These are phyloP conservation scores for Gavialis gangeticus DNA, from an alignment of 2,113 vertebrate species.

Conservation along the genomic window DNA sequence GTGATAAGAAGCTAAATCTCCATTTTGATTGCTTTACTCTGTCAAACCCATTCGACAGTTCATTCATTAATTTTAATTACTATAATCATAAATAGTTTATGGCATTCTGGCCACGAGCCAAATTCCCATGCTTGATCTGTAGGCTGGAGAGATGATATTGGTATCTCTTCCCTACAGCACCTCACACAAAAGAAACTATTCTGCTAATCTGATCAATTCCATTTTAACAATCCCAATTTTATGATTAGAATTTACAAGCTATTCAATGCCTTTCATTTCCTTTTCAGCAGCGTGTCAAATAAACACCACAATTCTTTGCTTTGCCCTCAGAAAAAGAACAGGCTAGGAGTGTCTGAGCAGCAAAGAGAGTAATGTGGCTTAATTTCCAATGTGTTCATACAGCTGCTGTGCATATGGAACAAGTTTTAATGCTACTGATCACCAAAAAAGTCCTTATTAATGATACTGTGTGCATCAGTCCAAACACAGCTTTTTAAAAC, in stretches of 20 bases:
- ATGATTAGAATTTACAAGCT: neutral
- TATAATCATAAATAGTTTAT: conserved; percentile 38
- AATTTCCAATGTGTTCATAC: neutral
- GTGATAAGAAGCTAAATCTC: conserved; percentile 44
- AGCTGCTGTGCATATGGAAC: neutral
- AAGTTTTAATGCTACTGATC: neutral
- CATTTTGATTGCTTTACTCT: conserved; percentile 45
- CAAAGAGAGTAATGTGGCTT: neutral
- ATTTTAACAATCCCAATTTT: neutral
- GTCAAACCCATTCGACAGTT: conserved; percentile 31
- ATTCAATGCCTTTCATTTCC: neutral
- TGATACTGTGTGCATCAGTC: neutral
- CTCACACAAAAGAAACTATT: neutral
- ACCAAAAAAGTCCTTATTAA: neutral
- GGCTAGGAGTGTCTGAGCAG: neutral
- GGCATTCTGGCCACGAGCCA: neutral
- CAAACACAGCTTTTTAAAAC: neutral
- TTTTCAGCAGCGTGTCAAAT: neutral
- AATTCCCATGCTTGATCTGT: neutral
- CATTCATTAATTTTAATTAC: conserved; percentile 67
- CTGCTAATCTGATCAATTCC: neutral
- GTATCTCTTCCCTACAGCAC: neutral
- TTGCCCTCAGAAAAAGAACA: neutral
- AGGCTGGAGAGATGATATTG: neutral
- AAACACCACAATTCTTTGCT: neutral